These are phyloP conservation scores for Ferdinandea cuprea DNA, from an alignment of 2,888 invertebrate species.

Conservation along the genomic window DNA sequence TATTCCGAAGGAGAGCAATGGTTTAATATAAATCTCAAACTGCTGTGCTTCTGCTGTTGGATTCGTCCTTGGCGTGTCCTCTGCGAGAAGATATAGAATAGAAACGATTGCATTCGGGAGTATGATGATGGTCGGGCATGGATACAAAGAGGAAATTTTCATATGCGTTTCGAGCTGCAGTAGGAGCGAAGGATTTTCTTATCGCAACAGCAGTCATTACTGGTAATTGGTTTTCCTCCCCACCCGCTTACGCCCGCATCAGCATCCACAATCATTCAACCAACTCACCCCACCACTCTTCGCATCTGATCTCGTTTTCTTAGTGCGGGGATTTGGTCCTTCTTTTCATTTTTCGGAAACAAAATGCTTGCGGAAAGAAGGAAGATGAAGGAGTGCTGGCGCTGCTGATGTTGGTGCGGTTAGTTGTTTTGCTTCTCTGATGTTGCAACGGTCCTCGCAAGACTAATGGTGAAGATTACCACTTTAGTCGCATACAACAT, in stretches of 20 bases:
- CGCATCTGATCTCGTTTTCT: slow-evolving; percentile 12
- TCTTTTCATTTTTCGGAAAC: slow-evolving; percentile 35
- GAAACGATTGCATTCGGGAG: slow-evolving; percentile 25
- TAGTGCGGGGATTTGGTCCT: slow-evolving; percentile 27
- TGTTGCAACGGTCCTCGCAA: slow-evolving; percentile 60
- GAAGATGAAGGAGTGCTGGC: slow-evolving; percentile 55
- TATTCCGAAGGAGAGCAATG: slow-evolving; percentile 74
- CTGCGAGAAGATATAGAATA: slow-evolving; percentile 38
- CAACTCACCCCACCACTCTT: slow-evolving; percentile 1
- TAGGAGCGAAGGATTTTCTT: slow-evolving; percentile 72
- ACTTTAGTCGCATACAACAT: slow-evolving; percentile 73
- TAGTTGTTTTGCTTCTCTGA: slow-evolving; percentile 42
- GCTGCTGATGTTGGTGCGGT: slow-evolving; percentile 58
- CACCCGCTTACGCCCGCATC: too few relatives aligned
- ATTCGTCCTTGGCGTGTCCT: slow-evolving; percentile 73
- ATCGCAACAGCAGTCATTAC: slow-evolving; percentile 80
- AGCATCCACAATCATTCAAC: too few relatives aligned
- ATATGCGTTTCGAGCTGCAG: slow-evolving; percentile 66
- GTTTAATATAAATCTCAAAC: slow-evolving; percentile 75
- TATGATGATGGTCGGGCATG: slow-evolving; percentile 9
- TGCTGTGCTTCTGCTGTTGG: slow-evolving; percentile 47
- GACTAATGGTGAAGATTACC: slow-evolving; percentile 72
- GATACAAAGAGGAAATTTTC: slow-evolving; percentile 66
- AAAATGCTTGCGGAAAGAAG: slow-evolving; percentile 53
- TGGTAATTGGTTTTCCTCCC: slow-evolving; percentile 80